Percentiles rank a stretch among this genome's conserved stretches.
These are phyloP conservation scores for Drosophila persimilis DNA, from an alignment of 1,140 invertebrate genomes.

Conservation along the genomic window DNA sequence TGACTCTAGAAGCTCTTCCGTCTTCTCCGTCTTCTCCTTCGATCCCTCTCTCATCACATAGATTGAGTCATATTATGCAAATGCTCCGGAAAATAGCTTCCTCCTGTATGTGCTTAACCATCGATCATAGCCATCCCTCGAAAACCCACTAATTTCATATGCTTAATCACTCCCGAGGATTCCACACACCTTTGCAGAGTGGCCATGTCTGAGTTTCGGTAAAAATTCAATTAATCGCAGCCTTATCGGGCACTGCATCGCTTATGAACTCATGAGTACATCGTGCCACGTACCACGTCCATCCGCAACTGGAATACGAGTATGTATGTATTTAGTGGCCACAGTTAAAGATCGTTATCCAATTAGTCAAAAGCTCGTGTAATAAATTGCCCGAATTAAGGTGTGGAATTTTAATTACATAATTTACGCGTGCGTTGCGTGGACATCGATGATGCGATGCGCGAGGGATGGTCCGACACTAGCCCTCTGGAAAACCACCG, in stretches of 20 bases:
- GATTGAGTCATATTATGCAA: too few species aligned
- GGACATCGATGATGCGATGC: slow-evolving; percentile 15
- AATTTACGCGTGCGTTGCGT: slow-evolving; percentile 78
- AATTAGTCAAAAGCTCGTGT: slow-evolving; percentile 80
- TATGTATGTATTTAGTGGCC: slow-evolving; percentile 26
- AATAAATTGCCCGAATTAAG: slow-evolving; percentile 82
- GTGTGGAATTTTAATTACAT: slow-evolving; percentile 83
- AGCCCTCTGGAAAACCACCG: background rate
- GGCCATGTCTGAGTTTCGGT: slow-evolving; percentile 1
- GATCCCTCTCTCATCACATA: too few species aligned
- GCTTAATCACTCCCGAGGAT: slow-evolving; percentile 36
- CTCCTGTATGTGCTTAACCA: too few species aligned
- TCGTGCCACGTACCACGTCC: too few species aligned
- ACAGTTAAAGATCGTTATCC: slow-evolving; percentile 80
- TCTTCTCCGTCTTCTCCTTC: too few species aligned
- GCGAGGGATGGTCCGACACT: slow-evolving; percentile 12
- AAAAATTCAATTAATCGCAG: slow-evolving; percentile 71
- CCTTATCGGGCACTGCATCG: slow-evolving; percentile 66
- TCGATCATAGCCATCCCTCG: background rate
- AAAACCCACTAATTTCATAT: background rate
- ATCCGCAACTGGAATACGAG: too few species aligned
- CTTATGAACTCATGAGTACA: slow-evolving; percentile 48
- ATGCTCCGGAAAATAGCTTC: too few species aligned
- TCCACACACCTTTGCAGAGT: slow-evolving; percentile 45
- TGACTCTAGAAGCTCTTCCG: too few species aligned